A percentile compares a stretch with the other conserved stretches of the same genome.
phyloP scores from a whole-genome alignment of 2,888 invertebrate species.

The Dryomyza anilis region DNA sequence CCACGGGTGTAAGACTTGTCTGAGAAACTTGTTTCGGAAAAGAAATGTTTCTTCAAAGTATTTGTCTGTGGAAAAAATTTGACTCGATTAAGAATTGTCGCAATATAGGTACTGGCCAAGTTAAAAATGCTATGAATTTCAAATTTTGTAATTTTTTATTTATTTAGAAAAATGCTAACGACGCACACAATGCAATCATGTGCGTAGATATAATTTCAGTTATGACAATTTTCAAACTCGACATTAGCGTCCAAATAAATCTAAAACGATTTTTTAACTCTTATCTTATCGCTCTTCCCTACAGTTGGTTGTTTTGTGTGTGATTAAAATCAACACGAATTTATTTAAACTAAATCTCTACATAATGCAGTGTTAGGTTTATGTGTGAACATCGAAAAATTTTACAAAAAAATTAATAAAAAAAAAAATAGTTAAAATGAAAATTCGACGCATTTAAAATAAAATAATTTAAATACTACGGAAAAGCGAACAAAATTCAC shows the following conservation, averaged over 20 bases:
- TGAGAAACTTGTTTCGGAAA: no score
- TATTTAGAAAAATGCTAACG: not conserved
- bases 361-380: not conserved
- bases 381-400: not conserved
- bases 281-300: conserved; percentile 9
- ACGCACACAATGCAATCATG: not conserved
- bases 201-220: no score
- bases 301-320: no score
- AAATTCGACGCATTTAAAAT: not conserved
- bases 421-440: not conserved
- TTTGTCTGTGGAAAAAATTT: no score
- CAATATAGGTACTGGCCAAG: no score
- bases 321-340: not conserved
- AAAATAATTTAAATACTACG: not conserved
- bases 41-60: no score
- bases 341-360: not conserved
- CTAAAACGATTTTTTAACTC: conserved; percentile 17
- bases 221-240: not conserved
- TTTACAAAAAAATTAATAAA: not conserved
- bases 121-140: no score
- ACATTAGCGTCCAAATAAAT: not conserved
- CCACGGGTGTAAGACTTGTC: no score
- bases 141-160: not conserved
- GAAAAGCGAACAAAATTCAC: conserved; percentile 1
- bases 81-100: no score